Evolutionary conservation across 1,140 invertebrate species (phyloP).

Genomic region (Cydia strobilella): DNA sequence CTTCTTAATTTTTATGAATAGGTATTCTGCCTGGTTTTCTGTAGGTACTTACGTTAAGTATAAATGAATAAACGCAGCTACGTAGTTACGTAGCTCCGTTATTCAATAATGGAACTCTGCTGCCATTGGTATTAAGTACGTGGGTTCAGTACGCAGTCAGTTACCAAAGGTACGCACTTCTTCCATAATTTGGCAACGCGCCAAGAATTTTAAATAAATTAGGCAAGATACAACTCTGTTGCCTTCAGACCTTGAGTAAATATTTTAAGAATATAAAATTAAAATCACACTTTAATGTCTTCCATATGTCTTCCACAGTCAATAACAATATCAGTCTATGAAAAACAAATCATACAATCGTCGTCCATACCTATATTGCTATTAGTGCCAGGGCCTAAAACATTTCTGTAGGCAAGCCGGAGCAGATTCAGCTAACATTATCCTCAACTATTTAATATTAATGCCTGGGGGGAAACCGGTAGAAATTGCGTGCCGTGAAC

Average conservation of each 20-base stretch:
- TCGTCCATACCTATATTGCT: no score
- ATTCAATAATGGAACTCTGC: background rate
- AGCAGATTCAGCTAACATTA: no score
- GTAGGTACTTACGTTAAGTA: background rate
- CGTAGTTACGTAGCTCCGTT: background rate
- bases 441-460: background rate
- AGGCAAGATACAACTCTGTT: background rate
- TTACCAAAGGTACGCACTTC: background rate
- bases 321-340: no score
- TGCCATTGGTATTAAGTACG: background rate
- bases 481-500: no score
- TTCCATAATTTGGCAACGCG: background rate
- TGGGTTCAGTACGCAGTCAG: background rate
- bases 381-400: no score
- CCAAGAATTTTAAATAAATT: slow-evolving; percentile 5
- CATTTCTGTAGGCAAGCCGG: no score
- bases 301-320: no score
- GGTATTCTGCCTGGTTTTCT: no score
- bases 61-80: background rate
- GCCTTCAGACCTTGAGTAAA: background rate
- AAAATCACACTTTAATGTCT: no score
- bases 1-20: no score
- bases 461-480: background rate
- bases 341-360: no score
- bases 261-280: background rate